These are phyloP conservation scores for Anableps anableps DNA, from an alignment of 2,797 vertebrate genomes.

Conservation along the genomic window DNA sequence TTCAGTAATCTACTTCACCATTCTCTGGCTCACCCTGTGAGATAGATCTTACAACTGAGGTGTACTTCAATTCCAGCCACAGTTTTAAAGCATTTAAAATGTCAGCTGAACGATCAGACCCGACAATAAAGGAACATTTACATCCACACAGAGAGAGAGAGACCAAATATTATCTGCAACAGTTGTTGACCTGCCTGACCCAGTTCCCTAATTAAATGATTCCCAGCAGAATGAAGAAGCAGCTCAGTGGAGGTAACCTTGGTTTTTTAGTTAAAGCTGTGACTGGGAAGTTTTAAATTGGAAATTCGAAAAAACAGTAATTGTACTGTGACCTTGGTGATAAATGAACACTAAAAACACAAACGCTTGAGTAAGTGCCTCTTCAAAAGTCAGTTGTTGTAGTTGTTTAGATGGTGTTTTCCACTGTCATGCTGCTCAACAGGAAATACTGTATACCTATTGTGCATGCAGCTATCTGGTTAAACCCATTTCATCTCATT, in stretches of 20 bases:
- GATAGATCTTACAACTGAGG: background rate
- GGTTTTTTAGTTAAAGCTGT: conserved; percentile 15
- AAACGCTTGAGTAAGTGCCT: conserved; percentile 22
- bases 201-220: conserved; percentile 57
- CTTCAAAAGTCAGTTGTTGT: conserved; percentile 29
- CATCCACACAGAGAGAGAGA: conserved; percentile 4
- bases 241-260: conserved; percentile 26
- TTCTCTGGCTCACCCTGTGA: conserved; percentile 15
- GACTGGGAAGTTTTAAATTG: conserved; percentile 21
- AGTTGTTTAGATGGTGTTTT: conserved; percentile 1
- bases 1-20: too few species aligned
- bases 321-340: conserved; percentile 11
- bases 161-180: conserved; percentile 36
- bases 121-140: background rate
- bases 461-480: background rate
- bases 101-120: background rate
- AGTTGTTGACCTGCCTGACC: conserved; percentile 40
- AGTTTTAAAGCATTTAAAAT: background rate
- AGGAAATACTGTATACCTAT: background rate
- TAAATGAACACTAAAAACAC: conserved; percentile 9
- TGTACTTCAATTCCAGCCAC: background rate
- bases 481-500: conserved; percentile 27
- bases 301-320: conserved; percentile 13
- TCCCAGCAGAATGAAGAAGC: conserved; percentile 54
- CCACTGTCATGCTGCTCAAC: background rate